A percentile compares a stretch with the other conserved stretches of the same genome.
Evolutionary conservation across 2,113 vertebrate genomes (phyloP).

Genomic region (Lipotes vexillifer): DNA sequence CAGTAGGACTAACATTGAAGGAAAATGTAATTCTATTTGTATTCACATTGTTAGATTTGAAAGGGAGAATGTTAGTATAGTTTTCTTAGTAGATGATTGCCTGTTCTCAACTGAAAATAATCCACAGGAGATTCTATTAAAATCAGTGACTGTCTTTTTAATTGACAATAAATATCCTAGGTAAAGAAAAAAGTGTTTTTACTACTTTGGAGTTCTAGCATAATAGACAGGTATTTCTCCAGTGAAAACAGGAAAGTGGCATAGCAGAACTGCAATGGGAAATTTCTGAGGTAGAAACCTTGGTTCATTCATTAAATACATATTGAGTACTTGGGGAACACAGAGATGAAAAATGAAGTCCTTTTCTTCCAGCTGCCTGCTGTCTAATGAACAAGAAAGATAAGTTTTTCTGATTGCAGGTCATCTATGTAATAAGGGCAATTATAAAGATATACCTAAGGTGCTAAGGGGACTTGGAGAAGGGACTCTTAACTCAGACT

Average conservation of each 20-base stretch:
- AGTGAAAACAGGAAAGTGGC: neutral
- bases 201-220: neutral
- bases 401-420: neutral
- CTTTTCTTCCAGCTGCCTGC: neutral
- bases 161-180: neutral
- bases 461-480: neutral
- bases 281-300: neutral
- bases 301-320: neutral
- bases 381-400: neutral
- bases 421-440: neutral
- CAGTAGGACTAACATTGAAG: neutral
- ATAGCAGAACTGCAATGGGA: neutral
- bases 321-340: neutral
- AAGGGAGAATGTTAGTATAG: neutral
- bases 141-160: constrained; percentile 8
- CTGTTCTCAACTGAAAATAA: neutral
- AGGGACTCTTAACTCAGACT: neutral
- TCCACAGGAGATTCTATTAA: neutral
- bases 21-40: neutral
- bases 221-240: neutral
- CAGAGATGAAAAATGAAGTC: neutral
- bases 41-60: neutral
- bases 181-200: neutral
- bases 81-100: neutral
- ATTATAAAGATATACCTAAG: neutral